phyloP scores from a whole-genome alignment of 1,140 invertebrate genomes.

The Drepana arcuata region DNA sequence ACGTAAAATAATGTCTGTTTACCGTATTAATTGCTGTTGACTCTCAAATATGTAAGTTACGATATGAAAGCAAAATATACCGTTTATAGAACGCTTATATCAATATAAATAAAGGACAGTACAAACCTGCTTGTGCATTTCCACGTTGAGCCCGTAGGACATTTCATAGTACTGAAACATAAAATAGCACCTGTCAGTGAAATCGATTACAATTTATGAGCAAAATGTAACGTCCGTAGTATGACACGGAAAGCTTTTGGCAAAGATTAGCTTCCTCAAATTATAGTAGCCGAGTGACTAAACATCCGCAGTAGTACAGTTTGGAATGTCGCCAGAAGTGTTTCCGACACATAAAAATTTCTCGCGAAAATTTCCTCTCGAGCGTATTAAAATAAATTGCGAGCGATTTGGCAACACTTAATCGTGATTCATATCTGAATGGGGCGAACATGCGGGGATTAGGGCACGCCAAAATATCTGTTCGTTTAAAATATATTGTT shows the following conservation, averaged over 20 bases:
- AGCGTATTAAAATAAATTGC: slow-evolving; percentile 72
- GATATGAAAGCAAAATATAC: too few relatives aligned
- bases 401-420: slow-evolving; percentile 70
- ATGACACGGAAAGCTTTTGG: slow-evolving; percentile 53
- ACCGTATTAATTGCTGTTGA: too few relatives aligned
- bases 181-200: slow-evolving; percentile 53
- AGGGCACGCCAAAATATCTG: slow-evolving; percentile 57
- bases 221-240: slow-evolving; percentile 30
- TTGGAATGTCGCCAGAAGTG: slow-evolving; percentile 61
- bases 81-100: too few relatives aligned
- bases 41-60: too few relatives aligned
- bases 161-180: slow-evolving; percentile 99
- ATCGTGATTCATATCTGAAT: slow-evolving; percentile 67
- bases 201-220: slow-evolving; percentile 39
- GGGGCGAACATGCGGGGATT: slow-evolving; percentile 52
- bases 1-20: too few relatives aligned
- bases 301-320: slow-evolving; percentile 58
- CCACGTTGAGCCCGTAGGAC: slow-evolving; percentile 98
- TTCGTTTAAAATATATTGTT: slow-evolving; percentile 36
- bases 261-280: slow-evolving; percentile 60
- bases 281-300: slow-evolving; percentile 65
- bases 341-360: slow-evolving; percentile 69
- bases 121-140: slow-evolving; percentile 99
- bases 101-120: slow-evolving; percentile 12
- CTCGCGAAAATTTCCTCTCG: slow-evolving; percentile 62